These are phyloP conservation scores for Sorex maritimensis DNA, from an alignment of 2,797 vertebrate species.

Conservation along the genomic window DNA sequence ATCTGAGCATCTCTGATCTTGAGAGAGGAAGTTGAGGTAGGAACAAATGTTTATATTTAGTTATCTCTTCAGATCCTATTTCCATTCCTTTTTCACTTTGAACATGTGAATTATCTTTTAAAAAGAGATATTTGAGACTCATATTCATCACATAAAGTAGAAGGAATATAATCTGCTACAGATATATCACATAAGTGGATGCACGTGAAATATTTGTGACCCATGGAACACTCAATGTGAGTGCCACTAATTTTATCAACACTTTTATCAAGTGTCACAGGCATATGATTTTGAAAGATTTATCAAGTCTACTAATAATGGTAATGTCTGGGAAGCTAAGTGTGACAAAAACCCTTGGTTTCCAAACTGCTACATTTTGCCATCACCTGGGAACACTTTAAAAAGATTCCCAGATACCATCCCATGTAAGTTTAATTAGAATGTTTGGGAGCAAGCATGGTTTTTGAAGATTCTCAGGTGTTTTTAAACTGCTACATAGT, in stretches of 20 bases:
- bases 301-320: slow-evolving; percentile 24
- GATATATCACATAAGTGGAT: slow-evolving; percentile 32
- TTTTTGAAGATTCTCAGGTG: not conserved
- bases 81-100: not conserved
- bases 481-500: not conserved
- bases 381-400: not conserved
- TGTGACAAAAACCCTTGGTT: not conserved
- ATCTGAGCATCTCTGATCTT: no score
- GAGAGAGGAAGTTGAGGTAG: no score
- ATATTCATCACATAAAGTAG: not conserved
- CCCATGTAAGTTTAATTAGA: not conserved
- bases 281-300: slow-evolving; percentile 27
- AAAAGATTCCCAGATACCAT: not conserved
- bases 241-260: not conserved
- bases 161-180: slow-evolving; percentile 4
- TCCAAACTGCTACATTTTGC: slow-evolving; percentile 2
- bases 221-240: not conserved
- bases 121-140: not conserved
- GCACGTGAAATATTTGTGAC: slow-evolving; percentile 32
- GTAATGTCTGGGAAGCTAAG: not conserved
- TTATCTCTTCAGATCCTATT: not conserved
- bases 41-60: not conserved
- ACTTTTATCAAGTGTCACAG: slow-evolving; percentile 17
- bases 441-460: not conserved
- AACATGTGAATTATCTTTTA: not conserved